Conservation (phyloP, 2,888 invertebrate species). For the Seira sanloemensis region DNA sequence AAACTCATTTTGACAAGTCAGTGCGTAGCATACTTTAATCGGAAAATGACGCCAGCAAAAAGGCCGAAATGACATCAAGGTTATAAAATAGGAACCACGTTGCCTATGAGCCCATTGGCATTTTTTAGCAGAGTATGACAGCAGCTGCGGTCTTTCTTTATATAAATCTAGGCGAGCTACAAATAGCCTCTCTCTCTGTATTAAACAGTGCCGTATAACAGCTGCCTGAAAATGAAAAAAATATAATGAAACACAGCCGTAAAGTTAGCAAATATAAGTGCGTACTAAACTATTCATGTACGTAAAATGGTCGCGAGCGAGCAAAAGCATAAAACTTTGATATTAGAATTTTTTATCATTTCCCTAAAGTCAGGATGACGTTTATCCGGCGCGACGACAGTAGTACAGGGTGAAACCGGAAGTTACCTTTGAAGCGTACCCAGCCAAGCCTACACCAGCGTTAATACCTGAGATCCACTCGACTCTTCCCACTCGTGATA, state of each 20-base stretch:
- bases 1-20: too few species aligned
- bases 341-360: background rate
- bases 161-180: background rate
- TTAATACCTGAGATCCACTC: background rate
- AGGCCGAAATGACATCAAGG: conserved; percentile 9
- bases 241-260: too few species aligned
- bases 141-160: conserved; percentile 56
- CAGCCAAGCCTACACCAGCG: background rate
- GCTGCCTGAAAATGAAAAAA: too few species aligned
- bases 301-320: background rate
- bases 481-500: background rate
- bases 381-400: too few species aligned
- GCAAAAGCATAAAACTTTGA: background rate
- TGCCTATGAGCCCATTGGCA: conserved; percentile 54
- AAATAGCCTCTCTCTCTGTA: background rate
- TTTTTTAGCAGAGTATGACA: conserved; percentile 56
- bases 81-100: conserved; percentile 46
- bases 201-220: background rate
- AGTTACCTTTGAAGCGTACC: background rate
- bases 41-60: background rate
- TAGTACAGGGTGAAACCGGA: conserved; percentile 4
- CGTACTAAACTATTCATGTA: background rate
- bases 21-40: too few species aligned
- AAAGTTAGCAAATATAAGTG: background rate
- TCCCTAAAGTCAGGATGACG: too few species aligned